Evolutionary conservation across 1,140 invertebrate genomes (phyloP).

Genomic region (Leptinotarsa lineolata): DNA sequence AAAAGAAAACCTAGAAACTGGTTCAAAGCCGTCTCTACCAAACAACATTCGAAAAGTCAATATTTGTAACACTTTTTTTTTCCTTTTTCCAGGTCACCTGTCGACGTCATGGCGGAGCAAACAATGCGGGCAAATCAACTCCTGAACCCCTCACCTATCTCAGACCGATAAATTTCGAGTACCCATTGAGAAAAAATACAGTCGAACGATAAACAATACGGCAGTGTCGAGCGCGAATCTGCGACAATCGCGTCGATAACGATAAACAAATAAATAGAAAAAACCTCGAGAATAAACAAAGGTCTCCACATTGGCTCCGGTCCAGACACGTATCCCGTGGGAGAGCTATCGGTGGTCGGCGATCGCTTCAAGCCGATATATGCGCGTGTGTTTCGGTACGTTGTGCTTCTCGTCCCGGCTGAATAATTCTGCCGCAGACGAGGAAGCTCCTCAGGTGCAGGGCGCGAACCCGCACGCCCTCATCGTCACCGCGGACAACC

Average conservation of each 20-base stretch:
- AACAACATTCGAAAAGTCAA: background rate
- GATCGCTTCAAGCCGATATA: constrained; percentile 55
- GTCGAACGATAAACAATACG: background rate
- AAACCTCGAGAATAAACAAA: background rate
- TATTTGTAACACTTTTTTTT: background rate
- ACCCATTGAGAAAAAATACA: background rate
- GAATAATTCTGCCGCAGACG: constrained; percentile 72
- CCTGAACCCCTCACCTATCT: constrained; percentile 4
- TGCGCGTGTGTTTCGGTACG: constrained; percentile 83
- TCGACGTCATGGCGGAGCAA: background rate
- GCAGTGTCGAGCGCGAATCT: background rate
- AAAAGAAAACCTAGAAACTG: too few species aligned
- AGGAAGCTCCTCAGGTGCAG: constrained; percentile 59
- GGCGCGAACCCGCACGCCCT: constrained; percentile 48
- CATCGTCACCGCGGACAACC: constrained; percentile 50
- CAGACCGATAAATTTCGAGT: background rate
- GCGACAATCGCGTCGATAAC: background rate
- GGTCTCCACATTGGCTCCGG: constrained; percentile 1
- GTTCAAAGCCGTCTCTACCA: too few species aligned
- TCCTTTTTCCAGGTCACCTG: background rate
- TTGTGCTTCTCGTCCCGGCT: constrained; percentile 86
- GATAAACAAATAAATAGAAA: background rate
- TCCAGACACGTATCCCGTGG: constrained; percentile 1
- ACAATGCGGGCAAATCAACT: background rate
- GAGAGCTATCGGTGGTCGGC: background rate